Percentiles rank a stretch among this genome's conserved stretches.
phyloP scores from a whole-genome alignment of 2,888 invertebrate species.

The Vandiemenella viatica region DNA sequence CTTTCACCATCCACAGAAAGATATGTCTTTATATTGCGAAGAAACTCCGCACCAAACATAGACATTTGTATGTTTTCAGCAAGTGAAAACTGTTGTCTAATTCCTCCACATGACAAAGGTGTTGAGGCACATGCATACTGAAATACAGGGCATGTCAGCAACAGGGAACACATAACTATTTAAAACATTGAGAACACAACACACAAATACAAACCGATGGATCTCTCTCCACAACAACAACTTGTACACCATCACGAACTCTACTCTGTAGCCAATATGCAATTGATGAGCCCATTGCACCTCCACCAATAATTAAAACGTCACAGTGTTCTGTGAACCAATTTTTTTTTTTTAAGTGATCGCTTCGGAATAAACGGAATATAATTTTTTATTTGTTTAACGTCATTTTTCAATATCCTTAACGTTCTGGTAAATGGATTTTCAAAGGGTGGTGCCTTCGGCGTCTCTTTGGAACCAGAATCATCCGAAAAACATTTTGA shows the following conservation, averaged over 20 bases:
- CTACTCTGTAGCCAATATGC: constrained; percentile 82
- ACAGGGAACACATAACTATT: no score
- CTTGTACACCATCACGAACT: constrained; percentile 51
- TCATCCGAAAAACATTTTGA: no score
- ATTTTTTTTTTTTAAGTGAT: no score
- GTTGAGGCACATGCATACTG: constrained; percentile 62
- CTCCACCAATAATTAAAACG: constrained; percentile 81
- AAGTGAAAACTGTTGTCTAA: constrained; percentile 85
- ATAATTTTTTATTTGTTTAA: constrained; percentile 25
- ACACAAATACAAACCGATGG: constrained; percentile 44
- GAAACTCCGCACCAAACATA: constrained; percentile 72
- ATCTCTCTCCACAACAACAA: constrained; percentile 83
- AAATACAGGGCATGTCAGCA: no score
- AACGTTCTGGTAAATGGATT: constrained; percentile 27
- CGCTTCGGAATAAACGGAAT: no score
- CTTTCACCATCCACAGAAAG: constrained; percentile 38
- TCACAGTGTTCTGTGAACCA: constrained; percentile 46
- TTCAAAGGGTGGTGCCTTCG: constrained; percentile 19
- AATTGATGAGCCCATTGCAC: constrained; percentile 74
- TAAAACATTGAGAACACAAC: no score
- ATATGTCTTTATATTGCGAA: constrained; percentile 51
- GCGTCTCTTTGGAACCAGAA: no score
- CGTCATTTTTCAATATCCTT: constrained; percentile 27
- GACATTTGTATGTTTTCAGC: constrained; percentile 90
- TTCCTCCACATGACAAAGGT: constrained; percentile 63